phyloP scores from a whole-genome alignment of 2,888 invertebrate species.

The Bugula neritina region DNA sequence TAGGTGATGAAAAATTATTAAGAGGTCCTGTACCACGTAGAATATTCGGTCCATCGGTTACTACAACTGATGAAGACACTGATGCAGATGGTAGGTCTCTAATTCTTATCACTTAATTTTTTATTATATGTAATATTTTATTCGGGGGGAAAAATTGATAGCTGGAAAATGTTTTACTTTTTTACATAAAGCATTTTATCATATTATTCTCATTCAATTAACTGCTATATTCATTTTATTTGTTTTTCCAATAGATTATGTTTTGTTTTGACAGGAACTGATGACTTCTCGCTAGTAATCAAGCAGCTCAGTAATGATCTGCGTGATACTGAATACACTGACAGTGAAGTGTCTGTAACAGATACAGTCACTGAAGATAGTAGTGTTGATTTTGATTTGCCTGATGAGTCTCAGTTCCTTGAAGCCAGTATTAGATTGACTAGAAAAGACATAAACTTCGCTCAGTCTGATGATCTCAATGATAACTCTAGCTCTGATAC shows the following conservation, averaged over 20 bases:
- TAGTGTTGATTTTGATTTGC: constrained; percentile 19
- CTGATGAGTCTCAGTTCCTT: constrained; percentile 21
- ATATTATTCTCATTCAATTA: too few species aligned
- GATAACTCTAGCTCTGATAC: constrained; percentile 1
- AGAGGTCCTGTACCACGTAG: constrained; percentile 1
- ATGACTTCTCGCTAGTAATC: background rate
- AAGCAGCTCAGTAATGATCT: constrained; percentile 8
- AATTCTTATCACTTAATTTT: too few species aligned
- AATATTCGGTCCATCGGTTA: constrained; percentile 20
- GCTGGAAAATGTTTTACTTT: too few species aligned
- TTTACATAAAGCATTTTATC: too few species aligned
- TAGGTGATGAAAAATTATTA: constrained; percentile 1
- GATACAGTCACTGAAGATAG: constrained; percentile 7
- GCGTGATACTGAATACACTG: background rate
- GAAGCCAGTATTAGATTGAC: constrained; percentile 13
- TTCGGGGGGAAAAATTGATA: too few species aligned
- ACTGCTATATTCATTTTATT: too few species aligned
- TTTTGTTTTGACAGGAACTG: background rate
- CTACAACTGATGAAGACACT: constrained; percentile 17
- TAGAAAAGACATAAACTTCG: background rate
- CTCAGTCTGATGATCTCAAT: constrained; percentile 9
- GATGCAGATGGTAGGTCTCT: background rate
- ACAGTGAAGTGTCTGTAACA: background rate
- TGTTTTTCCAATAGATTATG: too few species aligned
- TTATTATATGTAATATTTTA: too few species aligned